Evolutionary conservation across 2,113 vertebrate genomes (phyloP), one percentile per base, ranked within the genome.

Genomic region (Cyanoderma ruficeps): DNA sequence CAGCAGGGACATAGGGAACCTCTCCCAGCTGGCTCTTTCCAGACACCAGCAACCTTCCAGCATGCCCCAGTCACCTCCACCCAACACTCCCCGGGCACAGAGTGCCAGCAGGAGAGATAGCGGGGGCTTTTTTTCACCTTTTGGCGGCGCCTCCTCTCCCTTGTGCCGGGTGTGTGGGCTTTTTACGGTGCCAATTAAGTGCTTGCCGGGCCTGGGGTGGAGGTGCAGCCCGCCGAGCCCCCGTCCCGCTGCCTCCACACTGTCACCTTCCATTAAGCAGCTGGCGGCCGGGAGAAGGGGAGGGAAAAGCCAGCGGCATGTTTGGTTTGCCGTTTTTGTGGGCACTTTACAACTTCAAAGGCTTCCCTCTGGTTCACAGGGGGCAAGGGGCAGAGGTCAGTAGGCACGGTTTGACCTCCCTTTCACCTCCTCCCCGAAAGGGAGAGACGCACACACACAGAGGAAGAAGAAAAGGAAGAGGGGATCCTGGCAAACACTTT

Each of bases 271-370:
- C 83, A 68, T 92, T 94, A 96, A n/a, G 95, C 92, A 89, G 91
- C 92, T 94, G 92, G 91, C 23, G 1, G 49, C 35, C 2, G 2
- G 77, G 84, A 83, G 87, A 80, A 96, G 86, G 92, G 81, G 83
- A 89, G 78, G 96, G 83, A 84, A 89, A 84, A 94, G 84, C 69
- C 89, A 67, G 90, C 47, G 2, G 80, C 44, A 2, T 93, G 94
- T 97, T 93, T 85, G 72, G 81, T 89, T 83, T 96, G 95, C 93
- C 93, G 95, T 94, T 96, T 96, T 93, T 65, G 91, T 86, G 81
- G 92, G 89, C 76, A 87, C 70, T 89, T 93, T 20, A 60, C 50
- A 52, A 95, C 95, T 97, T 97, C 97, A 96, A 97, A 98, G 97
- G 65, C 55, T 95, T 89, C 72, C 91, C 79, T 71, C 82, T 91